Evolutionary conservation across 2,113 vertebrate species (phyloP).

Genomic region (Craseonycteris thonglongyai): DNA sequence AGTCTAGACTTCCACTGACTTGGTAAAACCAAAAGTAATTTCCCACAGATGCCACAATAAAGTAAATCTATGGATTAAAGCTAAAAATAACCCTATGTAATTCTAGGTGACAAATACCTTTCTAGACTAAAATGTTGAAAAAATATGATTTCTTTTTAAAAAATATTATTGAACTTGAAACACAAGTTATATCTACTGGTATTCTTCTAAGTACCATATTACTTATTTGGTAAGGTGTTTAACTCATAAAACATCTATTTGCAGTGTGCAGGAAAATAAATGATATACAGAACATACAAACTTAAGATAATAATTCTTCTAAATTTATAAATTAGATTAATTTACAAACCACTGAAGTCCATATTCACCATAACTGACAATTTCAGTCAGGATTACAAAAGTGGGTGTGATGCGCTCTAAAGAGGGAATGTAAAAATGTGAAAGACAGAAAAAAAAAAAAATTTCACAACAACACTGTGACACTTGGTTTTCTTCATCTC

Average conservation of each 20-base stretch:
- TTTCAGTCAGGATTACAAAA: background rate
- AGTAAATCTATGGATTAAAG: background rate
- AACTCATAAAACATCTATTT: background rate
- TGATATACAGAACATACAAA: background rate
- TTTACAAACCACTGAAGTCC: background rate
- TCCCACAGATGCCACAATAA: background rate
- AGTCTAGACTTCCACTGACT: background rate
- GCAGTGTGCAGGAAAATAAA: background rate
- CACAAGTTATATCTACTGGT: background rate
- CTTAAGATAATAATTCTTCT: background rate
- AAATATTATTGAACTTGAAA: background rate
- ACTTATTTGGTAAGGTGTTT: background rate
- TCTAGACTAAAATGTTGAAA: background rate
- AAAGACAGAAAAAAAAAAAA: background rate
- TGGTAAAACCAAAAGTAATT: background rate
- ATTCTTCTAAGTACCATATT: background rate
- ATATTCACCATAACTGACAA: background rate
- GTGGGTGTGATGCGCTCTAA: background rate
- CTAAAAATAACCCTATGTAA: background rate
- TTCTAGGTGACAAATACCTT: background rate
- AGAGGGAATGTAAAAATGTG: background rate
- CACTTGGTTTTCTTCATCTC: background rate
- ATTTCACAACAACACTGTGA: background rate
- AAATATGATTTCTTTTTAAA: background rate
- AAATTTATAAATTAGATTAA: background rate